Percentiles rank a stretch among this genome's conserved stretches.
Evolutionary conservation across 2,797 vertebrate genomes (phyloP).

Genomic region (Coilia nasus): DNA sequence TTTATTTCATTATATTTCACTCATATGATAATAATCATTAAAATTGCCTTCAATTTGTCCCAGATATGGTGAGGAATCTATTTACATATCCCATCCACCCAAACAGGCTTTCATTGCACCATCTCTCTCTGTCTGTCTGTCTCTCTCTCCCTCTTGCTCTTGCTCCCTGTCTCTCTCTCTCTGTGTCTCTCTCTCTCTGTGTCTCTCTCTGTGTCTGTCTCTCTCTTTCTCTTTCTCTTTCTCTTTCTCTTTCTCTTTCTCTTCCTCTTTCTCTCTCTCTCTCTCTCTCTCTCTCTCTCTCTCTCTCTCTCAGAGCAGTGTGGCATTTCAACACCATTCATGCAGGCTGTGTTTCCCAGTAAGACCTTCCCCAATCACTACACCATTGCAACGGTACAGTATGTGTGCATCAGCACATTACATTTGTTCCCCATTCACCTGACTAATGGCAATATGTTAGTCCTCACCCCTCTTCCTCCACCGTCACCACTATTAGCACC

Average conservation of each 20-base stretch:
- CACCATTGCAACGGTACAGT: slow-evolving; percentile 73
- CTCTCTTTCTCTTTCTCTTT: not conserved
- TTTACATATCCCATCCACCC: not conserved
- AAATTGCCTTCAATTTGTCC: too few relatives aligned
- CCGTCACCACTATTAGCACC: too few relatives aligned
- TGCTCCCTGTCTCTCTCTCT: too few relatives aligned
- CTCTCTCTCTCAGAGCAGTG: slow-evolving; percentile 61
- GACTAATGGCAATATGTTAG: too few relatives aligned
- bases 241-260: too few relatives aligned
- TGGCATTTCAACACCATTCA: slow-evolving; percentile 71
- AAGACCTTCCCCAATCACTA: slow-evolving; percentile 82
- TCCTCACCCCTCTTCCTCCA: too few relatives aligned
- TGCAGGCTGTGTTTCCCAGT: slow-evolving; percentile 77
- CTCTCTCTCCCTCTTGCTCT: not conserved
- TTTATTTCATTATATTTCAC: too few relatives aligned
- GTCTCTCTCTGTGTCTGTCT: too few relatives aligned
- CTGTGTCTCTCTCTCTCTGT: not conserved
- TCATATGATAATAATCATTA: too few relatives aligned
- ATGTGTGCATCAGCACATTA: not conserved
- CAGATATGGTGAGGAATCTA: too few relatives aligned
- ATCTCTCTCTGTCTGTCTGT: not conserved
- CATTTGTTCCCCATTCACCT: too few relatives aligned
- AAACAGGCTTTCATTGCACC: not conserved
- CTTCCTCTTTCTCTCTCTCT: not conserved
- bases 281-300: not conserved